Conservation (phyloP, 2,888 invertebrate genomes). For the Physocephala rufipes region DNA sequence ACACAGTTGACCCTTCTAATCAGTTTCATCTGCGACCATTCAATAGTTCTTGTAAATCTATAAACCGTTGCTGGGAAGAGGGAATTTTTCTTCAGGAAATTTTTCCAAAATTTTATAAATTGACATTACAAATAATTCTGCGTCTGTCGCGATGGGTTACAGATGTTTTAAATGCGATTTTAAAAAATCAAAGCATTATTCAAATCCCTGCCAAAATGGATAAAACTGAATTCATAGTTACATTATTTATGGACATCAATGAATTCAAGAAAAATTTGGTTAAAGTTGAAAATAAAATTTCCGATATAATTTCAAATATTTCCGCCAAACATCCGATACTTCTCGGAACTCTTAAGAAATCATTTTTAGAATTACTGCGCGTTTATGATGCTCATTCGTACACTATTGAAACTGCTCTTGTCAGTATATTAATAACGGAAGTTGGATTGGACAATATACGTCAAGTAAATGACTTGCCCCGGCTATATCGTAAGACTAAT, state of each 20-base stretch:
- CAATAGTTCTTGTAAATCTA: constrained; percentile 67
- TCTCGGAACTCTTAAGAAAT: constrained; percentile 52
- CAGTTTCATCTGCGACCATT: constrained; percentile 60
- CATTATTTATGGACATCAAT: constrained; percentile 55
- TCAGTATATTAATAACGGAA: constrained; percentile 77
- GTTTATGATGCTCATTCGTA: constrained; percentile 49
- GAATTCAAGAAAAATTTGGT: constrained; percentile 53
- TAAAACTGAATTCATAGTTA: constrained; percentile 53
- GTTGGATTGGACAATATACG: constrained; percentile 76
- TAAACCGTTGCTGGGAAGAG: constrained; percentile 77
- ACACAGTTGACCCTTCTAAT: constrained; percentile 30
- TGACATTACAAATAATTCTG: constrained; percentile 83
- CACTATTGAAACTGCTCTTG: constrained; percentile 74
- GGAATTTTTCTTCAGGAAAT: constrained; percentile 82
- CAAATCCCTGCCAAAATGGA: constrained; percentile 45
- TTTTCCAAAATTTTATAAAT: constrained; percentile 87
- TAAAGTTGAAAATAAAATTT: constrained; percentile 73
- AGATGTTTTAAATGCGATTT: constrained; percentile 64
- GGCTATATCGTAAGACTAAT: constrained; percentile 91
- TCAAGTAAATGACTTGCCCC: constrained; percentile 91
- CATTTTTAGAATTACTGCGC: constrained; percentile 51
- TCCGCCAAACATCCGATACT: constrained; percentile 40
- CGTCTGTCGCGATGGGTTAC: constrained; percentile 81
- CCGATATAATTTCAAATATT: constrained; percentile 67
- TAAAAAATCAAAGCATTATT: constrained; percentile 40